A percentile compares a stretch with the other conserved stretches of the same genome.
Conservation (phyloP, 2,797 vertebrate species). For the Onychomys leucogaster region DNA sequence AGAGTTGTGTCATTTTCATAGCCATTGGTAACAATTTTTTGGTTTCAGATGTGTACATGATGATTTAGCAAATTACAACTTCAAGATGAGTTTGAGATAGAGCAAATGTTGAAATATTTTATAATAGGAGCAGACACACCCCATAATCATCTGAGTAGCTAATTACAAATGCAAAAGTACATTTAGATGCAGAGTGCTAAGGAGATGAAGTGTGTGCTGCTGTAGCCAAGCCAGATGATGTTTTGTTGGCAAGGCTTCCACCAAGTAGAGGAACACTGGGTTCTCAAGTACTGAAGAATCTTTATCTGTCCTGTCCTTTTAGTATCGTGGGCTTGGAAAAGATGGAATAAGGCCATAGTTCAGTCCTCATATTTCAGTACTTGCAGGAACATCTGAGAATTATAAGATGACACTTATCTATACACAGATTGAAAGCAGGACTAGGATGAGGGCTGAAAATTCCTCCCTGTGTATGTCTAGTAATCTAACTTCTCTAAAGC, state of each 20-base stretch:
- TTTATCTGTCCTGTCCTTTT: slow-evolving; percentile 46
- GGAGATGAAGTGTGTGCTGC: slow-evolving; percentile 14
- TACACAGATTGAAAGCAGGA: slow-evolving; percentile 32
- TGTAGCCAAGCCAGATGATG: background rate
- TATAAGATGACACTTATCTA: slow-evolving; percentile 11
- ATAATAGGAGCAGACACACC: background rate
- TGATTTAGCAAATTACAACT: slow-evolving; percentile 62
- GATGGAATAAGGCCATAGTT: background rate
- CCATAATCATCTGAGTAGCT: slow-evolving; percentile 1
- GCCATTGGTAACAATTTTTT: slow-evolving; percentile 30
- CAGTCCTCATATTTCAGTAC: slow-evolving; percentile 41
- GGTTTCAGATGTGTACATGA: slow-evolving; percentile 2
- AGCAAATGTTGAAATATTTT: slow-evolving; percentile 56
- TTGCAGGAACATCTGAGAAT: background rate
- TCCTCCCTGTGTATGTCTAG: background rate
- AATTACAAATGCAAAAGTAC: slow-evolving; percentile 58
- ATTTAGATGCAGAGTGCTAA: background rate
- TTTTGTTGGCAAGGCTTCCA: slow-evolving; percentile 40
- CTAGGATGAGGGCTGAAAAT: background rate
- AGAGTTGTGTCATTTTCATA: slow-evolving; percentile 35
- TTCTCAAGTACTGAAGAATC: slow-evolving; percentile 41
- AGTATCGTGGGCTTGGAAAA: slow-evolving; percentile 47
- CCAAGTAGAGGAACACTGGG: slow-evolving; percentile 56
- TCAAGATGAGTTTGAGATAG: slow-evolving; percentile 46
- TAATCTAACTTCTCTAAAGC: background rate